Evolutionary conservation across 2,113 vertebrate species (phyloP).

Genomic region (Varanus komodoensis): DNA sequence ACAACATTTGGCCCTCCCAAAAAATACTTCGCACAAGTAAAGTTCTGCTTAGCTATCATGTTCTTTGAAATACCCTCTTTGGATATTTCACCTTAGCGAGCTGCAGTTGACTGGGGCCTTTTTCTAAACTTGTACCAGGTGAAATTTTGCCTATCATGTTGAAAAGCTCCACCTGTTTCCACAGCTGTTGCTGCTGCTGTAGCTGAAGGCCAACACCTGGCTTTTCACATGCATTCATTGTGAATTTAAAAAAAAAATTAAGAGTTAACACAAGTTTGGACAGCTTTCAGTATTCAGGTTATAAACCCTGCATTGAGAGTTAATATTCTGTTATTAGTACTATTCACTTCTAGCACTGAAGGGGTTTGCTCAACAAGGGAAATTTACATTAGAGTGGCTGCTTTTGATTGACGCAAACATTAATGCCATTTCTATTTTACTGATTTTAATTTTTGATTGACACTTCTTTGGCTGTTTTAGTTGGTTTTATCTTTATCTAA

Average conservation of each 20-base stretch:
- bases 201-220: slow-evolving; percentile 72
- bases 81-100: slow-evolving; percentile 56
- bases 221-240: slow-evolving; percentile 12
- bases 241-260: background rate
- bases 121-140: slow-evolving; percentile 71
- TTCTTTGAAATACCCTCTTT: background rate
- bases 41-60: background rate
- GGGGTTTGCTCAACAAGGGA: background rate
- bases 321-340: background rate
- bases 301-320: background rate
- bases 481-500: background rate
- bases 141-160: slow-evolving; percentile 62
- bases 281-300: background rate
- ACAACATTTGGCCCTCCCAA: background rate
- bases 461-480: background rate
- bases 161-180: slow-evolving; percentile 66
- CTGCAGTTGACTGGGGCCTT: slow-evolving; percentile 45
- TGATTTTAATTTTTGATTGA: background rate
- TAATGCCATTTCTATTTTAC: background rate
- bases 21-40: background rate
- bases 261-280: slow-evolving; percentile 9
- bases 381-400: fast-evolving
- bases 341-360: fast-evolving
- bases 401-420: background rate
- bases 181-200: slow-evolving; percentile 72